Percentiles rank a stretch among this genome's conserved stretches.
phyloP scores from a whole-genome alignment of 1,140 invertebrate species.

The Microplitis demolitor region DNA sequence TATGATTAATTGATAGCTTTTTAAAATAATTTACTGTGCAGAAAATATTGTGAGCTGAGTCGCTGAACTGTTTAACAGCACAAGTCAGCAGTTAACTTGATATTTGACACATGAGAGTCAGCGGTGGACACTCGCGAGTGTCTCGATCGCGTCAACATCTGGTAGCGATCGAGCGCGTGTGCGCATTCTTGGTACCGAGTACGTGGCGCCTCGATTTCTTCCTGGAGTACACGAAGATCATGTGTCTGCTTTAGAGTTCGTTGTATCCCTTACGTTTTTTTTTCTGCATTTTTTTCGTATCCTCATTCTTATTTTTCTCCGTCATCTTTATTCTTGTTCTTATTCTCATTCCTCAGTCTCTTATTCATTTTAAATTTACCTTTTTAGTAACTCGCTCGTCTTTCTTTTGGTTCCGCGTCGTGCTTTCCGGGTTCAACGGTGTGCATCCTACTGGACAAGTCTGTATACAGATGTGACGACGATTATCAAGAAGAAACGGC shows the following conservation, averaged over 20 bases:
- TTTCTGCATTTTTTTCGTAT: background rate
- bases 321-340: background rate
- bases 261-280: background rate
- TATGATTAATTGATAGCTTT: too few species aligned
- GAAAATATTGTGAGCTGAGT: background rate
- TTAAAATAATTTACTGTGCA: background rate
- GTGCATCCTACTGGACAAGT: constrained; percentile 21
- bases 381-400: background rate
- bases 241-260: background rate
- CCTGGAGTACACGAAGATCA: constrained; percentile 6
- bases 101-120: background rate
- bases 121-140: constrained; percentile 9
- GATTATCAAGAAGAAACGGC: too few species aligned
- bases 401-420: constrained; percentile 21
- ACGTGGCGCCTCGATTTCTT: constrained; percentile 29
- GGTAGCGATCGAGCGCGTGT: constrained; percentile 28
- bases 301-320: background rate
- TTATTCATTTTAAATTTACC: too few species aligned
- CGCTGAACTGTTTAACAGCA: too few species aligned
- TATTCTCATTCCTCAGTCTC: background rate
- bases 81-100: too few species aligned
- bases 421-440: constrained; percentile 24
- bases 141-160: constrained; percentile 28
- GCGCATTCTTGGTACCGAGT: constrained; percentile 1
- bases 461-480: constrained; percentile 19